A percentile compares a stretch with the other conserved stretches of the same genome.
Evolutionary conservation across 1,140 invertebrate species (phyloP).

Genomic region (Magallana ariakensis): DNA sequence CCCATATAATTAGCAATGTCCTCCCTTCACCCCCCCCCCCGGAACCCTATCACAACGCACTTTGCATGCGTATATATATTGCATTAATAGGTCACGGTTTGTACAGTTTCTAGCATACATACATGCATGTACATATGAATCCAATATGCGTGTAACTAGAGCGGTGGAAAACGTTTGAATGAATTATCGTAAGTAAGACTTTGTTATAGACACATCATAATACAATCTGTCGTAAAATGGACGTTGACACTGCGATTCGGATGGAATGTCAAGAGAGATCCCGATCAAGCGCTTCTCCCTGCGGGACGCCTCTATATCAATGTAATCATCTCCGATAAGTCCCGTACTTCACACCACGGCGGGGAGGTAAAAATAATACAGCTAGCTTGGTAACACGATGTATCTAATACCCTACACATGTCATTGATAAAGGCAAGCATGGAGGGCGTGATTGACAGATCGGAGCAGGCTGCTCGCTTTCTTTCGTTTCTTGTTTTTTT

Average conservation of each 20-base stretch:
- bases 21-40: too few species aligned
- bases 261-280: slow-evolving; percentile 29
- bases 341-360: slow-evolving; percentile 26
- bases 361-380: slow-evolving; percentile 32
- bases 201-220: slow-evolving; percentile 38
- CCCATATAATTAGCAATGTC: too few species aligned
- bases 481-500: not conserved
- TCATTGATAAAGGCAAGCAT: slow-evolving; percentile 25
- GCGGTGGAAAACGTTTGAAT: slow-evolving; percentile 9
- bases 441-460: slow-evolving; percentile 9
- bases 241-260: slow-evolving; percentile 22
- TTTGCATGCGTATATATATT: too few species aligned
- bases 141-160: too few species aligned
- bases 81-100: too few species aligned
- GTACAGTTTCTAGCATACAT: too few species aligned
- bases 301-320: slow-evolving; percentile 4
- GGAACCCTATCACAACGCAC: too few species aligned
- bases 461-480: not conserved
- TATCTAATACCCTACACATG: slow-evolving; percentile 34
- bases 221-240: slow-evolving; percentile 31
- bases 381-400: slow-evolving; percentile 8
- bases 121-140: too few species aligned
- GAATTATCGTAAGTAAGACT: not conserved
- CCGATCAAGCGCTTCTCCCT: slow-evolving; percentile 27
- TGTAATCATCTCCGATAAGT: slow-evolving; percentile 36